Evolutionary conservation across 1,140 invertebrate genomes (phyloP).

Genomic region (Drosophila pectinifera): DNA sequence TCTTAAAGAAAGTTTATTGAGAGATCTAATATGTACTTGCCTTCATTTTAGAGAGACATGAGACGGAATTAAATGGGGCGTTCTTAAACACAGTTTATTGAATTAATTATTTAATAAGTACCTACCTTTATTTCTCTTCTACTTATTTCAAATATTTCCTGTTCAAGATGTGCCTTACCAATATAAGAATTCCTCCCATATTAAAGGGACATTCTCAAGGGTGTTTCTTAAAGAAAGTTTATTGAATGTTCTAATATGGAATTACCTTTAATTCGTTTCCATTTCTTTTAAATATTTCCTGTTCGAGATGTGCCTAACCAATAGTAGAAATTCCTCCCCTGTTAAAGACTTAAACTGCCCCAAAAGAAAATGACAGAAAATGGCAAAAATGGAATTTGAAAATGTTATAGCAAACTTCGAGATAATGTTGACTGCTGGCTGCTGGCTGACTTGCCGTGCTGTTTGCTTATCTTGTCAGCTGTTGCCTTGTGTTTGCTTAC

Average conservation of each 20-base stretch:
- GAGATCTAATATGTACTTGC: too few species aligned
- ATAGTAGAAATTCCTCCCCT: not conserved
- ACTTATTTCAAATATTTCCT: not conserved
- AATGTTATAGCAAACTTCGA: slow-evolving; percentile 25
- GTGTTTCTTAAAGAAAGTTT: not conserved
- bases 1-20: not conserved
- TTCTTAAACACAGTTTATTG: too few species aligned
- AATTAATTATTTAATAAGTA: too few species aligned
- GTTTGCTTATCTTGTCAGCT: slow-evolving; percentile 63
- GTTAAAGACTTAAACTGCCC: slow-evolving; percentile 1
- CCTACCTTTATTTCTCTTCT: too few species aligned
- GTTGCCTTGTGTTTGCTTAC: slow-evolving; percentile 53
- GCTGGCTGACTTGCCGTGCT: slow-evolving; percentile 18
- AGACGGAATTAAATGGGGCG: too few species aligned
- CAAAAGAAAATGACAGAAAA: not conserved
- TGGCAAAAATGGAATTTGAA: slow-evolving; percentile 19
- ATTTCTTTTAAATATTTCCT: not conserved
- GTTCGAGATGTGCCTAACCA: too few species aligned
- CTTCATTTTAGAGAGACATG: too few species aligned
- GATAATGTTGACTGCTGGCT: slow-evolving; percentile 18
- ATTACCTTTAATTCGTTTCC: too few species aligned
- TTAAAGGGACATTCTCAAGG: not conserved
- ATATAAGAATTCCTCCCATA: not conserved
- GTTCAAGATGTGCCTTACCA: too few species aligned
- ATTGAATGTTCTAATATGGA: too few species aligned